Base-by-base conservation (phyloP, 2,888 invertebrate genomes). In the Buathra laborator region DNA sequence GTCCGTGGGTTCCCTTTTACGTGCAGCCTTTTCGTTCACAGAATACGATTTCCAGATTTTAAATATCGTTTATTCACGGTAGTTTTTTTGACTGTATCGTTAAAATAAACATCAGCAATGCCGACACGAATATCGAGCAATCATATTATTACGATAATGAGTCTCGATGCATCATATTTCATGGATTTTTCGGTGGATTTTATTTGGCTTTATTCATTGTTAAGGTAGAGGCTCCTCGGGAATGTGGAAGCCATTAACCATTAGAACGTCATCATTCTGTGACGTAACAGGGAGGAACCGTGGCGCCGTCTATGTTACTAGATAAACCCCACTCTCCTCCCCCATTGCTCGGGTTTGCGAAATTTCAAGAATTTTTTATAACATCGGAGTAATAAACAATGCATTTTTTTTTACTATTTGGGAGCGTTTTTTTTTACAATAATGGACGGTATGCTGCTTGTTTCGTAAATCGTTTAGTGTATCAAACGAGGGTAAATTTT, bases 101-200 rank as follows among this genome's bases (percentile, higher is more conserved):
- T 72, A 80, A 85, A 85, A 82, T 85, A 67, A 76, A 83, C 51
- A 85, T 82, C 80, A 78, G 66, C 79, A 82, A 77, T 78, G 81
- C 66, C 86, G 82, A 85, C 87, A 78, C 79, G 87, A 87, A 85
- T 77, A 86, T 90, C 88, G 89, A 87, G 91, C 92, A 94, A 92
- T 94, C 94, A 94, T 95, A 95, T 95, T 95, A 94, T 94, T 94
- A 95, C 94, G 94, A 93, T 94, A 95, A 94, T 95, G 91, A 94
- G 94, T 94, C 95, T 95, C 94, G 95, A 95, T 94, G 94, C 95
- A 94, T 95, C 95, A 95, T 95, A 93, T 94, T 94, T 95, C 95
- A 95, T 95, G 93, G 94, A 94, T 95, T 95, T 94, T 95, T 94
- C 95, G 95, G 94, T 95, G 95, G 90, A 92, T 91, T 89, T 88